These are phyloP conservation scores for Takifugu bimaculatus DNA, from an alignment of 2,113 vertebrate genomes.

Conservation along the genomic window DNA sequence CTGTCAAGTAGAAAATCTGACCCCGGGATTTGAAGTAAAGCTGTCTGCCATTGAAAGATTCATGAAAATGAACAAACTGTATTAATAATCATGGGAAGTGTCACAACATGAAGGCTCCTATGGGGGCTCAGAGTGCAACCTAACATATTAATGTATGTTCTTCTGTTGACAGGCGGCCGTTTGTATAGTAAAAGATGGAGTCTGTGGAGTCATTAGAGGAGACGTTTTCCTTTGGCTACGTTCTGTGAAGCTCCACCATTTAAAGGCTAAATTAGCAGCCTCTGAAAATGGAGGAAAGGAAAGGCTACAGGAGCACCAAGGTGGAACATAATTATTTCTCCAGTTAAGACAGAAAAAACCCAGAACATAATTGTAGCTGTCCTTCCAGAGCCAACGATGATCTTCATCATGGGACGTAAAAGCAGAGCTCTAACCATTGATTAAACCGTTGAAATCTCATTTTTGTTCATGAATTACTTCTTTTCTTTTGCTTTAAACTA, in stretches of 20 bases:
- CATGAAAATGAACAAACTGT: constrained; percentile 18
- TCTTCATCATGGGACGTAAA: neutral
- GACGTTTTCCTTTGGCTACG: constrained; percentile 23
- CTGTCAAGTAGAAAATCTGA: constrained; percentile 30
- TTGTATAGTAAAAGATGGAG: constrained; percentile 36
- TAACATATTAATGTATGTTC: no score
- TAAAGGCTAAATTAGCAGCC: constrained; percentile 16
- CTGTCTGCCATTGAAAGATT: constrained; percentile 8
- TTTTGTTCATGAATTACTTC: no score
- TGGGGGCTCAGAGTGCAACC: neutral
- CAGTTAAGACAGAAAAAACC: constrained; percentile 2
- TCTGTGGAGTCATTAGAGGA: constrained; percentile 50
- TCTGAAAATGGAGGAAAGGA: constrained; percentile 2
- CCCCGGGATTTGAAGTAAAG: constrained; percentile 34
- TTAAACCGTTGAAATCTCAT: no score
- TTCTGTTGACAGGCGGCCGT: neutral
- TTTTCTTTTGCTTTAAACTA: no score
- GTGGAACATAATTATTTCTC: constrained; percentile 32
- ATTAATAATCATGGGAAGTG: constrained; percentile 9
- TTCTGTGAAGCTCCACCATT: constrained; percentile 31
- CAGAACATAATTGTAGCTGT: neutral
- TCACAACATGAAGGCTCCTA: neutral
- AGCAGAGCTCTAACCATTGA: no score
- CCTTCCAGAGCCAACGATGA: neutral
- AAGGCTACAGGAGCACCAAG: constrained; percentile 21